Conservation (phyloP, 2,888 invertebrate genomes). For the Rhimphoctona megacephalus region DNA sequence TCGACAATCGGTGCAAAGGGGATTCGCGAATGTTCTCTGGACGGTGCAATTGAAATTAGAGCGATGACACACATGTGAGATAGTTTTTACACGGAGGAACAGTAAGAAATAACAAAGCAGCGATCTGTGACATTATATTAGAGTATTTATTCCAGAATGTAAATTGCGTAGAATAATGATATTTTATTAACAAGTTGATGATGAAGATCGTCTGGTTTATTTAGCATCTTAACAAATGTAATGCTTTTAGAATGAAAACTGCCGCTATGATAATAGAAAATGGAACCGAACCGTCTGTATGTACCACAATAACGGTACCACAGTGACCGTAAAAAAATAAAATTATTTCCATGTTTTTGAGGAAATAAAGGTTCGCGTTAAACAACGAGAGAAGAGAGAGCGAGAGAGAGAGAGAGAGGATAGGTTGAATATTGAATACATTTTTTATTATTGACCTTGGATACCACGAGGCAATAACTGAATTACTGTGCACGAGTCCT, state of each 20-base stretch:
- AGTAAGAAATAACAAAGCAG: conserved; percentile 75
- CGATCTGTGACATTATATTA: conserved; percentile 82
- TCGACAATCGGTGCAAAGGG: neutral
- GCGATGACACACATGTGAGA: conserved; percentile 54
- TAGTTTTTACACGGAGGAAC: conserved; percentile 68
- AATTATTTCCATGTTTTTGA: conserved; percentile 22
- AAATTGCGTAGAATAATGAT: conserved; percentile 75
- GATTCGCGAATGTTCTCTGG: conserved; percentile 42
- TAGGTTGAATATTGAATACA: conserved; percentile 7
- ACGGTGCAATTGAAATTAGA: conserved; percentile 73
- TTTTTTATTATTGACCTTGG: conserved; percentile 1
- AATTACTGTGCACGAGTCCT: conserved; percentile 8
- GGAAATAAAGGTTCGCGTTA: neutral
- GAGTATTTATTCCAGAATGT: conserved; percentile 81
- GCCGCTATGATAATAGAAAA: conserved; percentile 78
- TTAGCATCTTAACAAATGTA: conserved; percentile 73
- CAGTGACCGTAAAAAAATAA: neutral
- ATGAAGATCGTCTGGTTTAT: conserved; percentile 70
- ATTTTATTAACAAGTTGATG: conserved; percentile 78
- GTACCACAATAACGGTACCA: conserved; percentile 13
- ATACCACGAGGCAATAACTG: neutral
- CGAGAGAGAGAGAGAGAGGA: neutral
- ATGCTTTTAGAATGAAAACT: conserved; percentile 77
- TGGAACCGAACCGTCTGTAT: conserved; percentile 48
- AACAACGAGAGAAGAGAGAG: neutral